Evolutionary conservation across 2,797 vertebrate genomes (phyloP).

Genomic region (Sebastes hopkinsi): DNA sequence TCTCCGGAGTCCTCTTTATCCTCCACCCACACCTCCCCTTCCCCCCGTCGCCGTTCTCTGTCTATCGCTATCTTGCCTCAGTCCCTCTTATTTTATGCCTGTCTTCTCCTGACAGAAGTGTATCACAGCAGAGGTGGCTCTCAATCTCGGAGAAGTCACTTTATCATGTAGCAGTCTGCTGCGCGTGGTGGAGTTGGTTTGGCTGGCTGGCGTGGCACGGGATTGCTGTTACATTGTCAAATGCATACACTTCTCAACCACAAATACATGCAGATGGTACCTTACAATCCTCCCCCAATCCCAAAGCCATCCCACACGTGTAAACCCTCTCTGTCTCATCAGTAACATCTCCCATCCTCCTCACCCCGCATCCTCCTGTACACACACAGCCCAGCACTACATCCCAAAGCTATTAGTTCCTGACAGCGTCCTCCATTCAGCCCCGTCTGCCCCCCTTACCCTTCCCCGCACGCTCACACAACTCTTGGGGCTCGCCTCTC

Average conservation of each 20-base stretch:
- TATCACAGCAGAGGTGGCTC: slow-evolving; percentile 59
- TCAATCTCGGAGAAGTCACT: slow-evolving; percentile 64
- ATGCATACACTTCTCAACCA: neutral
- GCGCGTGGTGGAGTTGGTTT: slow-evolving; percentile 10
- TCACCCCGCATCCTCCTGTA: slow-evolving; percentile 38
- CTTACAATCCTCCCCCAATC: neutral
- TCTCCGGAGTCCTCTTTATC: slow-evolving; percentile 70
- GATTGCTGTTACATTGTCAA: neutral
- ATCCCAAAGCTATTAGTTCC: slow-evolving; percentile 80
- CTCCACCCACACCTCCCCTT: slow-evolving; percentile 13
- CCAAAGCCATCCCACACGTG: slow-evolving; percentile 10
- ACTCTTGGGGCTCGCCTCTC: slow-evolving; percentile 61
- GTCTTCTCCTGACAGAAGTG: slow-evolving; percentile 64
- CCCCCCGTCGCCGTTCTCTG: neutral
- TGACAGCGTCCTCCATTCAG: slow-evolving; percentile 76
- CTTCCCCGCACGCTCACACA: slow-evolving; percentile 16
- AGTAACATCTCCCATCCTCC: neutral
- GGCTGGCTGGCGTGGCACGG: neutral
- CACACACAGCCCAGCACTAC: slow-evolving; percentile 68
- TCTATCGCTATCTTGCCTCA: slow-evolving; percentile 55
- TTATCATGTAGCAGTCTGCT: slow-evolving; percentile 47
- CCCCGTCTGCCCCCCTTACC: slow-evolving; percentile 40
- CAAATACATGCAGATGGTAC: slow-evolving; percentile 20
- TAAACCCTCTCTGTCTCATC: slow-evolving; percentile 33
- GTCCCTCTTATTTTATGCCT: slow-evolving; percentile 27